These are phyloP conservation scores for Episyrphus balteatus DNA, from an alignment of 1,140 invertebrate genomes.

Conservation along the genomic window DNA sequence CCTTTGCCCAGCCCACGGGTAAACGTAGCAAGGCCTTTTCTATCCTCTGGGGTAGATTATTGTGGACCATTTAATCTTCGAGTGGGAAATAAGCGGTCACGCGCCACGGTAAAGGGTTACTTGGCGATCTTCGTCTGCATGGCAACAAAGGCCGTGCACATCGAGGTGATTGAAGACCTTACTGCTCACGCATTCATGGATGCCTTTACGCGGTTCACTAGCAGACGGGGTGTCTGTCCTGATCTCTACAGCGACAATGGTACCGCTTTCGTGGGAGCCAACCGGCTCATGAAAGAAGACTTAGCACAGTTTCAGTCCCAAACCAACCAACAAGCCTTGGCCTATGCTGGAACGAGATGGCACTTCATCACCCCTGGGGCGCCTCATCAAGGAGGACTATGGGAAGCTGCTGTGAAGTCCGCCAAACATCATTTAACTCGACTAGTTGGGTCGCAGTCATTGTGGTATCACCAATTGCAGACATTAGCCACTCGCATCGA, in stretches of 20 bases:
- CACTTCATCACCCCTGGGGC: conserved; percentile 17
- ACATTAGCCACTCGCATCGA: conserved; percentile 17
- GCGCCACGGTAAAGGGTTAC: conserved; percentile 6
- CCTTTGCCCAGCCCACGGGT: conserved; percentile 22
- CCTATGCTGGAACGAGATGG: conserved; percentile 10
- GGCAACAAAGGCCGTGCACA: conserved; percentile 16
- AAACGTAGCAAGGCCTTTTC: conserved; percentile 14
- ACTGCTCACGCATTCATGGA: conserved; percentile 16
- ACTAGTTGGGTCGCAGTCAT: conserved; percentile 9
- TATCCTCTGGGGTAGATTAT: conserved; percentile 22
- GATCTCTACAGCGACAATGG: conserved; percentile 29
- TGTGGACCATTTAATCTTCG: conserved; percentile 22
- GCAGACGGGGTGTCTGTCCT: conserved; percentile 15
- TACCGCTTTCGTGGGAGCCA: conserved; percentile 28
- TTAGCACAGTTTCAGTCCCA: not conserved
- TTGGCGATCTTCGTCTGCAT: conserved; percentile 10
- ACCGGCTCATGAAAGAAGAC: conserved; percentile 10
- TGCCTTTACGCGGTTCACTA: conserved; percentile 24
- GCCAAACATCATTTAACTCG: not conserved
- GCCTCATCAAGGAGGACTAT: conserved; percentile 29
- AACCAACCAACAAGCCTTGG: not conserved
- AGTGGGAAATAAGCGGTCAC: conserved; percentile 4
- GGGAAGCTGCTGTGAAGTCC: conserved; percentile 26
- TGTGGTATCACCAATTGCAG: conserved; percentile 15
- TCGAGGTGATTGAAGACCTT: conserved; percentile 13